These are phyloP conservation scores for Calidris pugnax DNA, from an alignment of 2,113 vertebrate genomes.

Conservation along the genomic window DNA sequence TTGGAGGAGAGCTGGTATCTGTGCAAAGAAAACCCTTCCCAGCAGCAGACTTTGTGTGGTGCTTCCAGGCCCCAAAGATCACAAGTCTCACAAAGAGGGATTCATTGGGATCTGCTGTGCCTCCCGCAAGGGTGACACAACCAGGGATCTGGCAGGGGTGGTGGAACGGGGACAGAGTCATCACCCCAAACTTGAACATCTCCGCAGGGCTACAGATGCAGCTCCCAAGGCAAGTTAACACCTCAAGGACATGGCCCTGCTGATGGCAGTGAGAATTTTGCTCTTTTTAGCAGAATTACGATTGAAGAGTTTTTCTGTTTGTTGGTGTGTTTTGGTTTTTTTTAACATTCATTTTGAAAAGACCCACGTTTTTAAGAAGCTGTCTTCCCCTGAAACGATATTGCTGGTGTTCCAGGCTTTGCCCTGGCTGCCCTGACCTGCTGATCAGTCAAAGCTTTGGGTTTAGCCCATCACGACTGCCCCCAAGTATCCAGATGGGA, in stretches of 20 bases:
- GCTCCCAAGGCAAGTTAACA: neutral
- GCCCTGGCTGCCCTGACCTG: neutral
- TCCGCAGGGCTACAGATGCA: neutral
- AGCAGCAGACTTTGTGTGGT: neutral
- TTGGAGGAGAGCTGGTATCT: neutral
- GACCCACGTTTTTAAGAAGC: neutral
- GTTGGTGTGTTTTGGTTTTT: neutral
- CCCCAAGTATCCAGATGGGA: neutral
- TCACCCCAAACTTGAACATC: neutral
- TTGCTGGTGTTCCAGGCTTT: neutral
- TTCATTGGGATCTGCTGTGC: neutral
- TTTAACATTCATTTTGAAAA: neutral
- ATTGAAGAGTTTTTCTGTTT: neutral
- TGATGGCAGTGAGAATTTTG: neutral
- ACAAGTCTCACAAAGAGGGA: neutral
- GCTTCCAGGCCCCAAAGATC: neutral
- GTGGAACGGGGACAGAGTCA: too few relatives aligned
- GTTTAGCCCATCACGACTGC: neutral
- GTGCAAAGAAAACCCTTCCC: neutral
- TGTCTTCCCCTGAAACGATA: neutral
- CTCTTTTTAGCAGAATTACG: neutral
- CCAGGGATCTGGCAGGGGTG: fast-evolving
- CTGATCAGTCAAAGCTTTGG: neutral
- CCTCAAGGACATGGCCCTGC: neutral
- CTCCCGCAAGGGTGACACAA: fast-evolving